Conservation (phyloP, 2,797 vertebrate species). For the Hafferia zeledoni region DNA sequence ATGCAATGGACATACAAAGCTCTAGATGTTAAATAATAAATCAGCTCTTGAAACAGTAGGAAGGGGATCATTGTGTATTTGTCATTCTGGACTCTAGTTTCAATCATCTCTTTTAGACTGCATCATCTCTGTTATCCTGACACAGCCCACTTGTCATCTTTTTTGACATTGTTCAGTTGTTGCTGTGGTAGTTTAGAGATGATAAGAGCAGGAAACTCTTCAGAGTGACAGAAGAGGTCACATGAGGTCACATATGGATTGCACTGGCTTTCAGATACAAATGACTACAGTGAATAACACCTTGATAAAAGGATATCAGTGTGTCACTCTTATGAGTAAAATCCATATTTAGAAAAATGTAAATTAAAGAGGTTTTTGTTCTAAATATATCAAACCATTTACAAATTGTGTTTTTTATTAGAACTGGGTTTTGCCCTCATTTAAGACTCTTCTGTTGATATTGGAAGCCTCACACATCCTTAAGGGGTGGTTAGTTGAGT, state of each 20-base stretch:
- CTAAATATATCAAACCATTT: not conserved
- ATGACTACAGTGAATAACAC: not conserved
- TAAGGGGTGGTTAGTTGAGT: not conserved
- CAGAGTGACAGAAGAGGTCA: not conserved
- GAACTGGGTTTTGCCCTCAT: not conserved
- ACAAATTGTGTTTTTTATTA: not conserved
- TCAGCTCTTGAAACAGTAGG: not conserved
- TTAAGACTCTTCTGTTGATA: not conserved
- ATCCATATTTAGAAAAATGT: not conserved
- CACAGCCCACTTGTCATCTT: not conserved
- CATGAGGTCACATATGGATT: not conserved
- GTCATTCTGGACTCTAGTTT: not conserved
- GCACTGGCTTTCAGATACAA: not conserved
- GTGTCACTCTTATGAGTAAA: not conserved
- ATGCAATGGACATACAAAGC: not conserved
- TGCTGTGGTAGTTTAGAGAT: not conserved
- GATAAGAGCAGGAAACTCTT: not conserved
- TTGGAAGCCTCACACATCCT: not conserved
- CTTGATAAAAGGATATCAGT: not conserved
- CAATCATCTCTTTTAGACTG: slow-evolving; percentile 1
- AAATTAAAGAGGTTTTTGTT: not conserved
- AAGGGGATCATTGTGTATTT: not conserved
- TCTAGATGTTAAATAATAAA: not conserved
- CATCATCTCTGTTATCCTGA: not conserved
- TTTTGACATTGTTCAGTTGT: not conserved